Evolutionary conservation across 1,140 invertebrate genomes (phyloP).

Genomic region (Charaxes varanes): DNA sequence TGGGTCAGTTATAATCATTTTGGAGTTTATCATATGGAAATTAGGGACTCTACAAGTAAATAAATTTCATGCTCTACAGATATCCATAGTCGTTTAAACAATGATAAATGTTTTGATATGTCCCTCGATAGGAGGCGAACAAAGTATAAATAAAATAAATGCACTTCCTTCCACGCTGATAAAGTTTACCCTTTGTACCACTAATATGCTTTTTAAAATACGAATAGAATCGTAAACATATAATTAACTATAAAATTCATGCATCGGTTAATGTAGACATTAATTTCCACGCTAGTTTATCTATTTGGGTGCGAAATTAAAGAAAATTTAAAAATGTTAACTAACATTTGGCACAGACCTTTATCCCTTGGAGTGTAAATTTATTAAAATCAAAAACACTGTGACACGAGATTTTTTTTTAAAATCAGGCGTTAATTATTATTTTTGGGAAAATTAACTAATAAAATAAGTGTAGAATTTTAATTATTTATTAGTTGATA

Average conservation of each 20-base stretch:
- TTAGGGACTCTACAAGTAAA: conserved; percentile 22
- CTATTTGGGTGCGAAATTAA: conserved; percentile 72
- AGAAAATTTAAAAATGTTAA: no score
- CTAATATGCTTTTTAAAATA: conserved; percentile 63
- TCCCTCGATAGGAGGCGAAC: conserved; percentile 41
- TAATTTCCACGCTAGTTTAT: conserved; percentile 73
- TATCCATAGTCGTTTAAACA: conserved; percentile 31
- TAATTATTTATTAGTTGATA: no score
- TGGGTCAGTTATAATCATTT: neutral
- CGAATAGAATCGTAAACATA: conserved; percentile 67
- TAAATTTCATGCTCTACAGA: conserved; percentile 43
- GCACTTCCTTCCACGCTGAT: conserved; percentile 63
- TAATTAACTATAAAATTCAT: conserved; percentile 72
- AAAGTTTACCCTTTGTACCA: conserved; percentile 65
- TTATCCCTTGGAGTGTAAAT: no score
- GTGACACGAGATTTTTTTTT: no score
- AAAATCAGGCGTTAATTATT: no score
- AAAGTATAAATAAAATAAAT: conserved; percentile 51
- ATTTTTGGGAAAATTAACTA: no score
- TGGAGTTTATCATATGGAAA: conserved; percentile 7
- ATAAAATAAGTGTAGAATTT: no score
- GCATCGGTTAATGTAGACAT: conserved; percentile 73
- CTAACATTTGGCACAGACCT: no score
- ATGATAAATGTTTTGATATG: conserved; percentile 58
- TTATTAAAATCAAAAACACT: no score